phyloP scores from a whole-genome alignment of 2,797 vertebrate species.

The Myotis vivesi region DNA sequence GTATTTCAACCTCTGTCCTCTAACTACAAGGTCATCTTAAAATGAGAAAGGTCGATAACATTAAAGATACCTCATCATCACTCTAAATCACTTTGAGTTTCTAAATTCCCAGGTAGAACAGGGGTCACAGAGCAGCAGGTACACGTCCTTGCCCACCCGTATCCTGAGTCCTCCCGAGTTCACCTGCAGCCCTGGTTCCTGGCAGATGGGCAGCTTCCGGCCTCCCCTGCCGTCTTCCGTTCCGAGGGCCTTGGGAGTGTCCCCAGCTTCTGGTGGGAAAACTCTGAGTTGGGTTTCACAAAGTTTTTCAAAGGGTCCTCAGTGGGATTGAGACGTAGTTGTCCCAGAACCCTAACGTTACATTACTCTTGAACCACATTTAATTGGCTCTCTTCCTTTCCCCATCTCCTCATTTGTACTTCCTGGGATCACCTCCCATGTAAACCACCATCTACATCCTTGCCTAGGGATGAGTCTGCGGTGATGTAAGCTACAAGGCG shows the following conservation, averaged over 20 bases:
- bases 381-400: background rate
- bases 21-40: background rate
- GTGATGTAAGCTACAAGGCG: background rate
- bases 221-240: accelerated
- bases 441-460: background rate
- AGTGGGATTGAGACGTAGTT: background rate
- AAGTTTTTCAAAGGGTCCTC: background rate
- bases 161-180: background rate
- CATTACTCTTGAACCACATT: background rate
- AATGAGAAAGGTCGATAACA: background rate
- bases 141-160: accelerated
- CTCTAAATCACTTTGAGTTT: background rate
- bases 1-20: background rate
- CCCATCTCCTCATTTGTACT: background rate
- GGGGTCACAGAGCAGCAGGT: background rate
- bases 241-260: background rate
- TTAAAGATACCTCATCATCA: background rate
- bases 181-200: background rate
- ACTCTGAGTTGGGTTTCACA: background rate
- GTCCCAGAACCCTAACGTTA: background rate
- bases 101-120: background rate
- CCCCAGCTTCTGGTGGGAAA: background rate
- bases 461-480: background rate
- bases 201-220: background rate
- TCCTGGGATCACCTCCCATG: background rate